Conservation (phyloP, 1,140 invertebrate genomes). For the Brachionus rubens region DNA sequence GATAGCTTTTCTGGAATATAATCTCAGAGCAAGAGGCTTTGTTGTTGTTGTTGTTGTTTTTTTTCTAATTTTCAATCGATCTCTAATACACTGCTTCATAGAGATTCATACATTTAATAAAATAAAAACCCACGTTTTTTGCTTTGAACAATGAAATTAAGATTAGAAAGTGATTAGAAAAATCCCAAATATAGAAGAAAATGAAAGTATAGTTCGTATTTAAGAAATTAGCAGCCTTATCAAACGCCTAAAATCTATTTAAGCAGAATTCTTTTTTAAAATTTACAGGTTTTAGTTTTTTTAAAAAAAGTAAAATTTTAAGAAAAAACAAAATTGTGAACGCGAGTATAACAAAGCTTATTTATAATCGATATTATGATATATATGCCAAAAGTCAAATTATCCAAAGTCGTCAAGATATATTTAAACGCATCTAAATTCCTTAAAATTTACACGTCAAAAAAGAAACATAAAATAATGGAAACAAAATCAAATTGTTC, state of each 20-base stretch:
- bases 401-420: neutral
- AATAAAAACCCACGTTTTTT: slow-evolving; percentile 34
- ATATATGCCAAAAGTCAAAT: neutral
- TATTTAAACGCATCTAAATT: neutral
- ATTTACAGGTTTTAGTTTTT: neutral
- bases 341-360: neutral
- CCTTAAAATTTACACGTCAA: neutral
- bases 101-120: slow-evolving; percentile 24
- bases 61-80: neutral
- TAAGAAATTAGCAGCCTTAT: slow-evolving; percentile 4
- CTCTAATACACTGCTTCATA: slow-evolving; percentile 9
- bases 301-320: neutral
- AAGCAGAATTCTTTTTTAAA: slow-evolving; percentile 16
- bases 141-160: slow-evolving; percentile 9
- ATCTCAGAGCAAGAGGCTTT: slow-evolving; percentile 17
- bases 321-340: slow-evolving; percentile 5
- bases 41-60: too few species aligned
- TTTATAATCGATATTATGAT: neutral
- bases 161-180: neutral
- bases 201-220: neutral
- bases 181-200: slow-evolving; percentile 32
- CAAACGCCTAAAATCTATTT: neutral
- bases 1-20: slow-evolving; percentile 28
- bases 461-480: slow-evolving; percentile 10
- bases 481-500: neutral